phyloP scores from a whole-genome alignment of 1,140 invertebrate species.

The Lordiphosa collinella region DNA sequence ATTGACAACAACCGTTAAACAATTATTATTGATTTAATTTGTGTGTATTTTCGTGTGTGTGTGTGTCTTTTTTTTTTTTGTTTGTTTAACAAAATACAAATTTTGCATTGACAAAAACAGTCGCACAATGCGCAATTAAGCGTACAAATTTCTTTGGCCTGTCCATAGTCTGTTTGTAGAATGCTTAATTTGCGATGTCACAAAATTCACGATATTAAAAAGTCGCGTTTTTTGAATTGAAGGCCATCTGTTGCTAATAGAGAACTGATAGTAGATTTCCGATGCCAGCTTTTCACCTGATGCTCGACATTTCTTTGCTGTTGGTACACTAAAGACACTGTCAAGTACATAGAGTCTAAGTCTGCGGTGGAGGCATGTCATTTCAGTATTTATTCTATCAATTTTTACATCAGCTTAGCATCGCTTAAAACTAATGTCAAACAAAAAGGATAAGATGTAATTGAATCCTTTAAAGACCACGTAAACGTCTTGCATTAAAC shows the following conservation, averaged over 20 bases:
- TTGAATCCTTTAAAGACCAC: no score
- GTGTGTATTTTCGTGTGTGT: constrained; percentile 9
- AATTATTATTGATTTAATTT: constrained; percentile 58
- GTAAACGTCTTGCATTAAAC: no score
- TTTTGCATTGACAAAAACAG: constrained; percentile 22
- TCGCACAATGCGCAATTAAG: constrained; percentile 35
- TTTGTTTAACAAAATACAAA: constrained; percentile 11
- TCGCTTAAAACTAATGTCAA: no score
- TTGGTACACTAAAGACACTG: no score
- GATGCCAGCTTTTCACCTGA: not conserved
- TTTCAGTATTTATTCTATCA: no score
- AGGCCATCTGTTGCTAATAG: constrained; percentile 15
- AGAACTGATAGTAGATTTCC: constrained; percentile 26
- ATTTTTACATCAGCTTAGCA: no score
- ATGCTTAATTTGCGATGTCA: constrained; percentile 30
- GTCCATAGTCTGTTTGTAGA: constrained; percentile 7
- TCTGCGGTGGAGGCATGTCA: no score
- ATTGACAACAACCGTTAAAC: constrained; percentile 53
- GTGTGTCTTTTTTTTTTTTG: not conserved
- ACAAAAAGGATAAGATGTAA: no score
- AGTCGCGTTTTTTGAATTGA: constrained; percentile 8
- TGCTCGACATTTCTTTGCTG: not conserved
- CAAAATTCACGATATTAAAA: constrained; percentile 34
- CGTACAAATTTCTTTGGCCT: constrained; percentile 19
- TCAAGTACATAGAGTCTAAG: no score